phyloP scores from a whole-genome alignment of 2,888 invertebrate genomes.

The Melanotus villosus region DNA sequence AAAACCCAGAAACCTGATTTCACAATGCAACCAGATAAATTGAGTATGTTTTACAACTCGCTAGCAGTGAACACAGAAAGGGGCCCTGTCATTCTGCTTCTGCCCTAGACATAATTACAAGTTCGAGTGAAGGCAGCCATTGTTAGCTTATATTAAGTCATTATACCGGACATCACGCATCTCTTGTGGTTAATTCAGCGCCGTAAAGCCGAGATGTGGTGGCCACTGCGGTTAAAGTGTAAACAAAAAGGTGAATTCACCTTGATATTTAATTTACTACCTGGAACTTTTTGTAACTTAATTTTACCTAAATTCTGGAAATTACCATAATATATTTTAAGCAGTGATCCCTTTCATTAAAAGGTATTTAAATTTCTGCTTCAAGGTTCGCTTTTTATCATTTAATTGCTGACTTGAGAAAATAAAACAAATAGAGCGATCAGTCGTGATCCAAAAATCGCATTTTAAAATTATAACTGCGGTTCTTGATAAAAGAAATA shows the following conservation, averaged over 20 bases:
- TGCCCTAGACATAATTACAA: constrained; percentile 39
- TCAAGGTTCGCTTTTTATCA: no score
- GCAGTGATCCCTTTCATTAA: no score
- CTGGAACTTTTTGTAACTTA: constrained; percentile 20
- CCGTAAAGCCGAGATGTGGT: constrained; percentile 30
- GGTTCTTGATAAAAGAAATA: neutral
- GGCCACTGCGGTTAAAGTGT: constrained; percentile 26
- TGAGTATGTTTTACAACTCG: constrained; percentile 25
- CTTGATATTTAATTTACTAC: constrained; percentile 20
- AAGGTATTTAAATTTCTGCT: no score
- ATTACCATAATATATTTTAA: no score
- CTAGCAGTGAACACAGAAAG: constrained; percentile 8
- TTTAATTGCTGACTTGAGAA: no score
- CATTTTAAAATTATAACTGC: no score
- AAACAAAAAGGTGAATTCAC: constrained; percentile 40
- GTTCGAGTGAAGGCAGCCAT: constrained; percentile 31
- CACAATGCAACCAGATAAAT: constrained; percentile 31
- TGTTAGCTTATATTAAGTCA: constrained; percentile 50
- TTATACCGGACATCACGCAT: constrained; percentile 50
- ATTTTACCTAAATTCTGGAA: constrained; percentile 4
- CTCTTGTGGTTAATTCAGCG: constrained; percentile 41
- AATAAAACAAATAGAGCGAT: no score
- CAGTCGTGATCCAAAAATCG: no score
- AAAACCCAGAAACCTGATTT: constrained; percentile 35
- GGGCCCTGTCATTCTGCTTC: constrained; percentile 29